Evolutionary conservation across 2,113 vertebrate species (phyloP).

Genomic region (Tamias sibiricus): DNA sequence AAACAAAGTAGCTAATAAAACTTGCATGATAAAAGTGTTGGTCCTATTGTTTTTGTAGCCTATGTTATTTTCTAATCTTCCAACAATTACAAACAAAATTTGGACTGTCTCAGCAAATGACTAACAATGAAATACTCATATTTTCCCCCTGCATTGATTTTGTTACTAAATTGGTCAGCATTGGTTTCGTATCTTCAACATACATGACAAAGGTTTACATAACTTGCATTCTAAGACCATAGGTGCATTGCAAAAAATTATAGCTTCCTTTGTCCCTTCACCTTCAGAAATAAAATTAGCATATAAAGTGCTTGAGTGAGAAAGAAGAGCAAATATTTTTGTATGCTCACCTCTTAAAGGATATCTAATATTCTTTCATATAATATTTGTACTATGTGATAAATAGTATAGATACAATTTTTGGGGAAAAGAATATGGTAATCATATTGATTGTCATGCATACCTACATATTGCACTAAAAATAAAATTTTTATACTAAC

Average conservation of each 20-base stretch:
- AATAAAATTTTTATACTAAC: background rate
- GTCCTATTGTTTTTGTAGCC: background rate
- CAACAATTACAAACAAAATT: background rate
- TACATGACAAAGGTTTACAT: background rate
- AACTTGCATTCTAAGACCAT: background rate
- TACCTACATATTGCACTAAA: background rate
- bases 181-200: background rate
- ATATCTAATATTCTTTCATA: background rate
- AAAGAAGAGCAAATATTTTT: background rate
- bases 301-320: background rate
- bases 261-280: accelerated
- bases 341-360: background rate
- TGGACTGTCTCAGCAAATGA: background rate
- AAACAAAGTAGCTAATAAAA: conserved; percentile 1
- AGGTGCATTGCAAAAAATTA: background rate
- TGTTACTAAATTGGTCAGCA: background rate
- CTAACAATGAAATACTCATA: background rate
- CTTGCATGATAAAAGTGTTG: background rate
- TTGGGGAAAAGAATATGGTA: background rate
- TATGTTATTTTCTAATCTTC: background rate
- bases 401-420: background rate
- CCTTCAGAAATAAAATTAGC: background rate
- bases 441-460: background rate
- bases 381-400: background rate
- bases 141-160: background rate